phyloP scores from a whole-genome alignment of 2,797 vertebrate species.

The Pseudochromis fuscus region DNA sequence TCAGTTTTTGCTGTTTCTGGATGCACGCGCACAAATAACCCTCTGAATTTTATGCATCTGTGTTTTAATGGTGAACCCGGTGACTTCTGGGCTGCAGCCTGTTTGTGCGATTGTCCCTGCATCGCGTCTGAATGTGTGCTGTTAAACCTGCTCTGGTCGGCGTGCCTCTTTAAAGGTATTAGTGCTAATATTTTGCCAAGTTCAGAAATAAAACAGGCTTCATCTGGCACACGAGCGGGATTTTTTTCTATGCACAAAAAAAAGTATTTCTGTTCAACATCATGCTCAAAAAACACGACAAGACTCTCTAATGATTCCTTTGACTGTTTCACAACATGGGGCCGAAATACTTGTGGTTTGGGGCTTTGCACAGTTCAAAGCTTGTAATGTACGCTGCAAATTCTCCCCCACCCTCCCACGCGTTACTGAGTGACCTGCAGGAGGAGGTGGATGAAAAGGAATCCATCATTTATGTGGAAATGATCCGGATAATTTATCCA shows the following conservation, averaged over 20 bases:
- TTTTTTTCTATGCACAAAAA: constrained; percentile 19
- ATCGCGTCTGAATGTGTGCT: constrained; percentile 26
- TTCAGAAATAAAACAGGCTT: constrained; percentile 67
- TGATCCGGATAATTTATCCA: constrained; percentile 39
- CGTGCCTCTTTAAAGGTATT: constrained; percentile 54
- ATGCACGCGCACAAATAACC: too few species aligned
- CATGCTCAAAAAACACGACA: constrained; percentile 44
- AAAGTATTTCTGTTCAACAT: constrained; percentile 60
- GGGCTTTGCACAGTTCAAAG: constrained; percentile 35
- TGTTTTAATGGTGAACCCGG: too few species aligned
- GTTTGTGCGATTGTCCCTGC: constrained; percentile 24
- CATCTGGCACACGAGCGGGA: constrained; percentile 33
- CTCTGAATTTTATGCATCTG: constrained; percentile 31
- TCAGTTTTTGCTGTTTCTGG: constrained; percentile 50
- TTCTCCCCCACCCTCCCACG: constrained; percentile 40
- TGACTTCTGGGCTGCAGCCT: constrained; percentile 22
- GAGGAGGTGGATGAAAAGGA: constrained; percentile 28
- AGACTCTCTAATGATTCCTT: constrained; percentile 31
- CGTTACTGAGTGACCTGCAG: constrained; percentile 10
- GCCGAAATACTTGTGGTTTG: constrained; percentile 58
- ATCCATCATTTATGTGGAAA: constrained; percentile 53
- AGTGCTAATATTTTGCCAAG: constrained; percentile 61
- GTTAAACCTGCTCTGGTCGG: constrained; percentile 10
- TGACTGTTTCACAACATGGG: constrained; percentile 43
- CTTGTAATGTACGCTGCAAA: constrained; percentile 27